A percentile compares a stretch with the other conserved stretches of the same genome.
Evolutionary conservation across 2,797 vertebrate genomes (phyloP).

Genomic region (Sciurus vulgaris): DNA sequence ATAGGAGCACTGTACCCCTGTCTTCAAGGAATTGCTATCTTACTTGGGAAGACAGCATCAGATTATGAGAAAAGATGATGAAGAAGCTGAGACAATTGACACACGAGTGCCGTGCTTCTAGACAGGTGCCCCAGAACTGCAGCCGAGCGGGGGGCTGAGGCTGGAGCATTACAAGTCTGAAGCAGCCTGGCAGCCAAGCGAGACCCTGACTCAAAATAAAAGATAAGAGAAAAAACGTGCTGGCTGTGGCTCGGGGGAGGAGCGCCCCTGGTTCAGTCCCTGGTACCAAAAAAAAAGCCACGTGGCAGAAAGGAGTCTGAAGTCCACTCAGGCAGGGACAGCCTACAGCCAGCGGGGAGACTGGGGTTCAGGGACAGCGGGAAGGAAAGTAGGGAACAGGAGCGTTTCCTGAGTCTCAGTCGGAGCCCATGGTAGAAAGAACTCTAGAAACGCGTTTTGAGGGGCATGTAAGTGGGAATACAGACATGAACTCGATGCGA

Average conservation of each 20-base stretch:
- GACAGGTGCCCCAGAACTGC: not conserved
- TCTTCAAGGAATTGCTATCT: not conserved
- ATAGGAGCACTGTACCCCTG: not conserved
- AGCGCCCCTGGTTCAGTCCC: too few relatives aligned
- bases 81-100: not conserved
- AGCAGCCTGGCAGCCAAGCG: too few relatives aligned
- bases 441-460: too few relatives aligned
- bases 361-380: not conserved
- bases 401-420: fast-evolving
- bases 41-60: not conserved
- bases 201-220: too few relatives aligned
- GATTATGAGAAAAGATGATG: not conserved
- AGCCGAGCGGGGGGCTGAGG: not conserved
- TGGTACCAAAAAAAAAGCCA: too few relatives aligned
- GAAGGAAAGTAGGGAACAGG: not conserved
- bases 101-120: too few relatives aligned
- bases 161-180: too few relatives aligned
- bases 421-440: not conserved
- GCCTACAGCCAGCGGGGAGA: too few relatives aligned
- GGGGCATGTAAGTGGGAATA: not conserved
- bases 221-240: too few relatives aligned
- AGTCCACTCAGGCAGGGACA: too few relatives aligned
- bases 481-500: not conserved
- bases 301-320: not conserved
- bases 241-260: too few relatives aligned